Evolutionary conservation across 2,113 vertebrate species (phyloP), one percentile per base, ranked within the genome.

Genomic region (Machaerirhynchus nigripectus): DNA sequence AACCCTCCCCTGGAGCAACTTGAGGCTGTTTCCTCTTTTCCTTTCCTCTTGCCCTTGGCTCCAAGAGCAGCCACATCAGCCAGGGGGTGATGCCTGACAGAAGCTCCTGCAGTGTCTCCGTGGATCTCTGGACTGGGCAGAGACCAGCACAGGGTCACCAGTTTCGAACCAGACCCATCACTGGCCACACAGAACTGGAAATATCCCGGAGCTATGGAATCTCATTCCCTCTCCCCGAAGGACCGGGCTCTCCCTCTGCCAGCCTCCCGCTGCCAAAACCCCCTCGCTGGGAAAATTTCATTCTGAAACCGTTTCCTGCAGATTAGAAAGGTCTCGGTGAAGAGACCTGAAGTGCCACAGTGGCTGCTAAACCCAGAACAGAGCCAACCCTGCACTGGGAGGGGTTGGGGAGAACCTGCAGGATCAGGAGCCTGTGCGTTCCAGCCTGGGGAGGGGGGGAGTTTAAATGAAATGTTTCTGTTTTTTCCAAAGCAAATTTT

Each of bases 381-480:
- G 39, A 67, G 53, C 33, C 73, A 74, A 0, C 15, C 16, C 65
- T 3, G 3, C 8, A 2, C 57, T 1, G 0, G 18, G 23, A 46
- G 8, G 33, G 31, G 22, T 3, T 4, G 13, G 28, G 14, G 13
- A 49, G 18, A 70, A 39, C 33, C 53, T 52, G 60, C 27, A 33
- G 33, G 23, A 35, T 9, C 4, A 1, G 20, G 7, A 74, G 19
- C 22, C 17, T 23, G 35, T 9, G 77, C 7, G 4, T 78, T 77
- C 50, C 11, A 4, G 9, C 13, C 9, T 11, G 11, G 18, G 7
- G 7, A 5, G 6, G 1, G 7, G 7, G 6, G 6, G 1, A 71
- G 1, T 37, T 86, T 20, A 63, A 80, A 49, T 53, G 1, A 47
- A 61, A 44, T 17, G 0, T 57, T 69, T 67, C 21, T 70, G 2